Evolutionary conservation across 1,140 invertebrate species (phyloP), one percentile per base, ranked within the genome.

Genomic region (Tetragonula clypearis): DNA sequence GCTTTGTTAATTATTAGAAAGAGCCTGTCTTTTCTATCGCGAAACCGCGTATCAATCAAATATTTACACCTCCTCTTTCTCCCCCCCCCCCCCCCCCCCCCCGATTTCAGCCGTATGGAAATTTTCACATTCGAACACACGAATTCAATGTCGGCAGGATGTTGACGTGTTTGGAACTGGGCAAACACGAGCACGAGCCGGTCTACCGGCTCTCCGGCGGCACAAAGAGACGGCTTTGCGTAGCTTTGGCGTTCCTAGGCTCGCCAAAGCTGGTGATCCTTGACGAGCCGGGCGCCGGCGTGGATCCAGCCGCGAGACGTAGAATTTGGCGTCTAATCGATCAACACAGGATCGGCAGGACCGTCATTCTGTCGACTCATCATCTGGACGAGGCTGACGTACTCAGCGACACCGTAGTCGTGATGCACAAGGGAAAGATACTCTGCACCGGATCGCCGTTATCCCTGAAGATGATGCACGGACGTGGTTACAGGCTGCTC

Each of bases 191-290:
- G 35, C 92, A 95, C 49, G 95, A 96, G 87, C 95, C 95, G 6
- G 96, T 96, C 9, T 91, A 91, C n/a, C 94, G 95, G 69, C 92
- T 97, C 55, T 97, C 96, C 0, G 96, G 96, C 15, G 96, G 96
- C 12, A 96, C 96, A 72, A 94, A 95, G 85, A 94, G 96, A 1
- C 94, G 96, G 12, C 92, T 97, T 17, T 96, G 96, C 88, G 96
- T 97, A 26, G 96, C 96, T 68, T 93, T 97, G 17, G 96, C 96
- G 0, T 97, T 99, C 87, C 96, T 99, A 19, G 98, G 97, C 26
- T 96, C 97, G 82, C 98, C 98, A 12, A 96, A 96, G 68, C 95
- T 99, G 2, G 96, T 98, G 15, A 97, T 99, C 84, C 94, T 99
- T 81, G 98, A 98, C 92, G 97, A 98, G 87, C 97, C 97, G 6